Evolutionary conservation across 2,888 invertebrate genomes (phyloP), one percentile per base, ranked within the genome.

Genomic region (Baccha elongata): DNA sequence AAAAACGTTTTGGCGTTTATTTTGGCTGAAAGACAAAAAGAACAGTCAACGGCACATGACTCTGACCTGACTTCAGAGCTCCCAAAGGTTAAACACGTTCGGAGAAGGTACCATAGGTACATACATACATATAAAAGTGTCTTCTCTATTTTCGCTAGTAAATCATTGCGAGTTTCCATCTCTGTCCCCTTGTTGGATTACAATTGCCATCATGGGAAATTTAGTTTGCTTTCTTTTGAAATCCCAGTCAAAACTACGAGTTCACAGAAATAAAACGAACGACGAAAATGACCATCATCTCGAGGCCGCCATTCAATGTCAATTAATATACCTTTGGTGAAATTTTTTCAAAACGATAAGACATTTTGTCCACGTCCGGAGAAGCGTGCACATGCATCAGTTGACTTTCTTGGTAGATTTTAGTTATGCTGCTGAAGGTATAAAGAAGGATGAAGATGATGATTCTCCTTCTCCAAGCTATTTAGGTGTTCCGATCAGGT

Each of bases 401-500:
- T 55, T 67, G 58, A 67, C 73, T 78, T 52, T 52, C 62, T 73
- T 73, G 58, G 42, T 8, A 32, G 19, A 60, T n/a, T 26, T 52
- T 13, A 26, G n/a, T 1, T 60, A 35, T 46, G 29, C 44, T 13
- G 37, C 1, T 21, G 29, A 8, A 42, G 23, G 4, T 26, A 4
- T 26, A 15, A 21, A 2, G 40, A 40, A 10, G n/a, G 60, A 62
- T 42, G 71, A 71, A 44, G 37, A 64, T 58, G 35, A 69, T 71
- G 53, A 29, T 65, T 65, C 44, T 58, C 35, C 21, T 23, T 64
- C 35, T 64, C 10, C 10, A n/a, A 48, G 76, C 32, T 53, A 71
- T 65, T 81, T 81, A 52, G 62, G 67, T 81, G 81, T 83, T 76
- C 81, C 71, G 48, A 72, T 83, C 81, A 83, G 76, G 71, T 72